Conservation (phyloP, 2,797 vertebrate species). For the Girardinus metallicus region DNA sequence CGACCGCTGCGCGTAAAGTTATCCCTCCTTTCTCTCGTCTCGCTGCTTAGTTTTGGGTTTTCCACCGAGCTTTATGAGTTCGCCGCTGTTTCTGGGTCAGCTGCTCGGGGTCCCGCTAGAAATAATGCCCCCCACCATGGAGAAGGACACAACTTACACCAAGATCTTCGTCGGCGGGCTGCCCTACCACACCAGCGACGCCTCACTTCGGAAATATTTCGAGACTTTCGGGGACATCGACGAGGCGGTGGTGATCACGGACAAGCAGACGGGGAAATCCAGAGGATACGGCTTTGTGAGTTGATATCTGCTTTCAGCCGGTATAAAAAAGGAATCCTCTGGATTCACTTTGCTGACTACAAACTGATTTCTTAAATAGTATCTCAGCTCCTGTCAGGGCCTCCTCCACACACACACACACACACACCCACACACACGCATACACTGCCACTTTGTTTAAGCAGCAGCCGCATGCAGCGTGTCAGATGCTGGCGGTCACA, state of each 20-base stretch:
- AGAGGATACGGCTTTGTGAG: constrained; percentile 97
- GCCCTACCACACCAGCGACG: constrained; percentile 94
- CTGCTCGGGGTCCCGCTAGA: constrained; percentile 75
- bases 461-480: constrained; percentile 46
- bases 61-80: constrained; percentile 57
- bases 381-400: neutral
- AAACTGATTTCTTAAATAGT: neutral
- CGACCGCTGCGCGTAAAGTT: constrained; percentile 36
- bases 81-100: constrained; percentile 64
- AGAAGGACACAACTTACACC: constrained; percentile 94
- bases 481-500: constrained; percentile 69
- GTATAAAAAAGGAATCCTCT: too few relatives aligned
- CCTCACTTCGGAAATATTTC: constrained; percentile 93
- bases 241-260: constrained; percentile 96
- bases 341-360: neutral
- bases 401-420: constrained; percentile 14
- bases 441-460: constrained; percentile 52
- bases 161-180: constrained; percentile 96
- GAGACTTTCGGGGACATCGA: constrained; percentile 95
- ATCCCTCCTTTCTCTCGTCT: constrained; percentile 19
- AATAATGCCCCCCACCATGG: constrained; percentile 89
- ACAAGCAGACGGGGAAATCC: constrained; percentile 95
- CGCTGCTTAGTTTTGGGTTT: constrained; percentile 4
- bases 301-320: constrained; percentile 38
- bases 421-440: too few relatives aligned